Conservation (phyloP, 2,888 invertebrate species). For the Leucoma salicis region DNA sequence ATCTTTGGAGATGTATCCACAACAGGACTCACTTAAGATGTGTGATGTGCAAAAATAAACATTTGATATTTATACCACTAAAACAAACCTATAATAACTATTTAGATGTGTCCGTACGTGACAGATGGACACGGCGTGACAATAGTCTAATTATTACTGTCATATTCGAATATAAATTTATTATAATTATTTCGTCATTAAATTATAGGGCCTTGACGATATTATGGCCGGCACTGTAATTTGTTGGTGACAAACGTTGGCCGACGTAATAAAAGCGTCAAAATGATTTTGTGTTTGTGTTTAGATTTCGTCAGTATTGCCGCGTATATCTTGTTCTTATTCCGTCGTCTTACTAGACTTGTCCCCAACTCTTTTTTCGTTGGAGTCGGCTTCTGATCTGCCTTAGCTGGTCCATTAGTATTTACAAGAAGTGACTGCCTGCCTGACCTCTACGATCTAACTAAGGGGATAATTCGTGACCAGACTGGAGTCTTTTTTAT, state of each 20-base stretch:
- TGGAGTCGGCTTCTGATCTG: no score
- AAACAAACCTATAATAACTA: slow-evolving; percentile 54
- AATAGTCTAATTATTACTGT: slow-evolving; percentile 69
- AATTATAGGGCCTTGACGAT: slow-evolving; percentile 51
- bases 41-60: slow-evolving; percentile 50
- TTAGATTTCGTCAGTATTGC: no score
- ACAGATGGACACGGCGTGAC: slow-evolving; percentile 65
- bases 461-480: no score
- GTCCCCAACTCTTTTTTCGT: no score
- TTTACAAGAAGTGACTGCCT: no score
- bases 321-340: no score
- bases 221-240: slow-evolving; percentile 43
- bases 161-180: slow-evolving; percentile 55
- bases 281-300: slow-evolving; percentile 17
- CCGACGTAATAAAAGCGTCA: slow-evolving; percentile 33
- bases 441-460: no score
- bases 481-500: no score
- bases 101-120: slow-evolving; percentile 51
- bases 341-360: no score
- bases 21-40: slow-evolving; percentile 48
- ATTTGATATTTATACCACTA: slow-evolving; percentile 66
- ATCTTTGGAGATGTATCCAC: slow-evolving; percentile 48
- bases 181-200: slow-evolving; percentile 41
- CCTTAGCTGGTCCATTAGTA: no score
- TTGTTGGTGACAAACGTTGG: slow-evolving; percentile 38